Evolutionary conservation across 2,888 invertebrate genomes (phyloP).

Genomic region (Thumatha senex): DNA sequence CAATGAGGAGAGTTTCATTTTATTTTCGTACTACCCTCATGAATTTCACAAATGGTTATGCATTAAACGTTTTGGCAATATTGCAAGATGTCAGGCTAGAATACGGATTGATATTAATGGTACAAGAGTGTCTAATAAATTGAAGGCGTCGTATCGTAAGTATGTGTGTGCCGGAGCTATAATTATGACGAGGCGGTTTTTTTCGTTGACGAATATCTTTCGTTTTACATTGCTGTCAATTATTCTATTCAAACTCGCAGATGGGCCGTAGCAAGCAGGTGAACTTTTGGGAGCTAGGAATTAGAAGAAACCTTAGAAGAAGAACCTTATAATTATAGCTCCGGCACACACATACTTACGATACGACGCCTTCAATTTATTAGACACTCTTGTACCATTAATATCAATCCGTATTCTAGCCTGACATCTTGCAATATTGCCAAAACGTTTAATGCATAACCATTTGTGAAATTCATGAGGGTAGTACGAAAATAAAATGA

Average conservation of each 20-base stretch:
- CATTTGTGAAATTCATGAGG: background rate
- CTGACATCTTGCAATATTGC: background rate
- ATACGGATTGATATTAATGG: background rate
- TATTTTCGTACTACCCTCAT: background rate
- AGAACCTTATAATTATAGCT: no score
- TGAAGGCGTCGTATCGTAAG: background rate
- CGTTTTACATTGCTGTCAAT: no score
- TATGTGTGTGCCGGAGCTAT: no score
- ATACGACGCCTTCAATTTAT: background rate
- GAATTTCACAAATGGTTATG: background rate
- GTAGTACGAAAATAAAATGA: background rate
- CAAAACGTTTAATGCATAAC: background rate
- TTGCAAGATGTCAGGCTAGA: background rate
- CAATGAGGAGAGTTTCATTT: background rate
- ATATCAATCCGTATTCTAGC: background rate
- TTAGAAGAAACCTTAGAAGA: no score
- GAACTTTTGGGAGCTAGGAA: no score
- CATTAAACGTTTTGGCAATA: background rate
- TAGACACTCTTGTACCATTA: background rate
- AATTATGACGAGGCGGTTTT: no score
- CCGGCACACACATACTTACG: no score
- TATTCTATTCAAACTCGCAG: no score
- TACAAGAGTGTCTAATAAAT: background rate
- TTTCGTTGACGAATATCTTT: no score
- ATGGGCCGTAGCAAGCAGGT: no score